A percentile compares a stretch with the other conserved stretches of the same genome.
These are phyloP conservation scores for Bombyx mori DNA, from an alignment of 1,140 invertebrate species.

Conservation along the genomic window ASM3026992v2 NC_085125.1:8093001-8093500, in stretches of 20 bases:
- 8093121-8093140: constrained; percentile 20
- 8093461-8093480: too few relatives aligned
- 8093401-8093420: too few relatives aligned
- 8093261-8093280: not conserved
- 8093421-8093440: too few relatives aligned
- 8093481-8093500: too few relatives aligned
- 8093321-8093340: not conserved
- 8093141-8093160: constrained; percentile 11
- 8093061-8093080: constrained; percentile 25
- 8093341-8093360: not conserved
- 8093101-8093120: constrained; percentile 21
- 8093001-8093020: constrained; percentile 1
- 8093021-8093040: constrained; percentile 16
- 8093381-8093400: too few relatives aligned
- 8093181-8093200: too few relatives aligned
- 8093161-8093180: not conserved
- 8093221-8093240: too few relatives aligned
- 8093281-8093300: not conserved
- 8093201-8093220: too few relatives aligned
- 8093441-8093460: too few relatives aligned
- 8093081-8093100: constrained; percentile 25
- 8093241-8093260: not conserved
- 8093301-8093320: not conserved
- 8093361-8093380: not conserved
- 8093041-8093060: constrained; percentile 12